Evolutionary conservation across 2,113 vertebrate species (phyloP).

Genomic region (Megaleporinus macrocephalus): DNA sequence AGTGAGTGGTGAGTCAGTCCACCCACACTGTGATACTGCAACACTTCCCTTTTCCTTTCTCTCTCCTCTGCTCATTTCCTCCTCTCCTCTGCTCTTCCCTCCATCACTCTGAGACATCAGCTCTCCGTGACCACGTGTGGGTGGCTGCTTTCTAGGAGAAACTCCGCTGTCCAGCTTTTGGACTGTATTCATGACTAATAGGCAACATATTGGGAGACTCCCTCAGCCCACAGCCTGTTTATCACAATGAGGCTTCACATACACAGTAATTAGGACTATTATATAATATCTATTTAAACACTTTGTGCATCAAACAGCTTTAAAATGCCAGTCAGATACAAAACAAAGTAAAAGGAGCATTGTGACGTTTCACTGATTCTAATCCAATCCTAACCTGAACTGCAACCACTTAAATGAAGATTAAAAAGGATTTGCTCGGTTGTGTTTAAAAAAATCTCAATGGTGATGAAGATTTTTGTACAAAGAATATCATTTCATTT

Average conservation of each 20-base stretch:
- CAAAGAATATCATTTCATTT: no score
- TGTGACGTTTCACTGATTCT: background rate
- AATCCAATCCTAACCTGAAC: background rate
- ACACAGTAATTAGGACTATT: conserved; percentile 31
- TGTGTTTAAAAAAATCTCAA: no score
- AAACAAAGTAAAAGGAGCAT: background rate
- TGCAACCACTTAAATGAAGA: background rate
- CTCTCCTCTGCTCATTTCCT: conserved; percentile 37
- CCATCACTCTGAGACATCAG: conserved; percentile 5
- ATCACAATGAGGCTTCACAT: conserved; percentile 6
- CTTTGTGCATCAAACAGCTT: background rate
- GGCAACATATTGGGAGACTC: conserved; percentile 34
- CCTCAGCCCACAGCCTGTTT: conserved; percentile 23
- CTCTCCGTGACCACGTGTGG: background rate
- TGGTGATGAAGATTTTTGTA: no score
- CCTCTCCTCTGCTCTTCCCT: conserved; percentile 18
- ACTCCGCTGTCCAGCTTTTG: conserved; percentile 18
- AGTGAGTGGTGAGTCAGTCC: conserved; percentile 49
- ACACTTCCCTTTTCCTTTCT: conserved; percentile 38
- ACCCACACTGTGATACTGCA: conserved; percentile 52
- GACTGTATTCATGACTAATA: conserved; percentile 34
- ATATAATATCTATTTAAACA: conserved; percentile 34
- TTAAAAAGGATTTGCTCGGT: no score
- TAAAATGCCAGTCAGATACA: conserved; percentile 14
- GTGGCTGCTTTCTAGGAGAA: conserved; percentile 26